Percentiles rank a stretch among this genome's conserved stretches.
Evolutionary conservation across 2,797 vertebrate genomes (phyloP).

Genomic region (Orientallactaga sibirica): DNA sequence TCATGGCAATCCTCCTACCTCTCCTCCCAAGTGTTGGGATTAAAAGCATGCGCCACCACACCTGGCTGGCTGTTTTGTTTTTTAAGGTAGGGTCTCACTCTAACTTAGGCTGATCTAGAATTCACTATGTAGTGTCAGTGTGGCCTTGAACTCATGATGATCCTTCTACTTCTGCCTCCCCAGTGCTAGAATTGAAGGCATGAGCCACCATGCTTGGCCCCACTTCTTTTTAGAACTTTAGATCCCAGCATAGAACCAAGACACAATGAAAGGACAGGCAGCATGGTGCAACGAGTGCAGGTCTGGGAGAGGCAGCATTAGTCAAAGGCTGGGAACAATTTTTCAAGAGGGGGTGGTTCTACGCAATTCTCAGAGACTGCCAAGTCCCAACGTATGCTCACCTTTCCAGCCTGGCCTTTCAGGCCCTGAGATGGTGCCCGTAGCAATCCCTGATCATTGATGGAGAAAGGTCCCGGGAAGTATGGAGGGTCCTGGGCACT

Average conservation of each 20-base stretch:
- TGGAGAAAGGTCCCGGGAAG: constrained; percentile 83
- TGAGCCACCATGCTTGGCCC: too few species aligned
- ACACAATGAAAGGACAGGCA: not conserved
- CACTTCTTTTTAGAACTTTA: constrained; percentile 2
- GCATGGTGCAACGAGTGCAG: not conserved
- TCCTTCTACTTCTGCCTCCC: too few species aligned
- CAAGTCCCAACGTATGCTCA: not conserved
- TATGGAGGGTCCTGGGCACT: constrained; percentile 74
- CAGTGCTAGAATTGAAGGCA: too few species aligned
- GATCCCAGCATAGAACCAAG: constrained; percentile 5
- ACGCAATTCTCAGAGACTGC: too few species aligned
- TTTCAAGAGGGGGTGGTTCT: not conserved
- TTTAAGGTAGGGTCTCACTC: too few species aligned
- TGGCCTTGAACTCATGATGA: too few species aligned
- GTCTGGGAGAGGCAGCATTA: not conserved
- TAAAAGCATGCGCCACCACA: too few species aligned
- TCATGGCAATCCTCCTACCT: too few species aligned
- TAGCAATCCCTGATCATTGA: constrained; percentile 82
- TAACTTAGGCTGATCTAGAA: too few species aligned
- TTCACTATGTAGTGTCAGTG: too few species aligned
- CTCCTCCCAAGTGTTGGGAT: too few species aligned
- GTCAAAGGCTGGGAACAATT: not conserved
- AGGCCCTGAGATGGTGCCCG: constrained; percentile 83
- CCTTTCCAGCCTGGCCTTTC: constrained; percentile 81
- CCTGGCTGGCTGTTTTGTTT: too few species aligned